phyloP scores from a whole-genome alignment of 2,113 vertebrate species.

The Antechinus flavipes region DNA sequence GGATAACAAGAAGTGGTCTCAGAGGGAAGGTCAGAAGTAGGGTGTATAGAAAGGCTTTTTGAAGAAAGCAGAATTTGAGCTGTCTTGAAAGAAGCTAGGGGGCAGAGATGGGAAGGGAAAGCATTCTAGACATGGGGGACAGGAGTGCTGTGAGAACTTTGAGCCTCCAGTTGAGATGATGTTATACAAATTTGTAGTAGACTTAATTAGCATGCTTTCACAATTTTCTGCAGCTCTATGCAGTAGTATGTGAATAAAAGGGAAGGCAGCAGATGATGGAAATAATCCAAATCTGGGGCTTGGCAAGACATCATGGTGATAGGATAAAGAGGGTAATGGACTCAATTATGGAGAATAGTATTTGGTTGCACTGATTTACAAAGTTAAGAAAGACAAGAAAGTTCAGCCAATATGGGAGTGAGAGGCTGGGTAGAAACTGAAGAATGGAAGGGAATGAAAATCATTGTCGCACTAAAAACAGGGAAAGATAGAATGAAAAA shows the following conservation, averaged over 20 bases:
- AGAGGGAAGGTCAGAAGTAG: not conserved
- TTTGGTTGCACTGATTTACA: not conserved
- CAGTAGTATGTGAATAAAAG: not conserved
- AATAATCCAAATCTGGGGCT: not conserved
- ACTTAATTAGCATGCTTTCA: not conserved
- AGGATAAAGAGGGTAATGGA: not conserved
- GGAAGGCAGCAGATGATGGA: not conserved
- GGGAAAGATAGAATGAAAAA: not conserved
- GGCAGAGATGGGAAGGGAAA: not conserved
- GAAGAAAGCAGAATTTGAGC: not conserved
- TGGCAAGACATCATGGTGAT: not conserved
- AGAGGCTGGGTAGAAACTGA: not conserved
- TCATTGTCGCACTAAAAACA: not conserved
- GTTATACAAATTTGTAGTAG: not conserved
- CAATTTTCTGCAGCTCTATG: not conserved
- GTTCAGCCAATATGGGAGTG: not conserved
- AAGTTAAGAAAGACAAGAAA: not conserved
- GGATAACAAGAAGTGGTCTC: not conserved
- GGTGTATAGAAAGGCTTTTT: not conserved
- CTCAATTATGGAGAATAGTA: not conserved
- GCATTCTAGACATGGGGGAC: not conserved
- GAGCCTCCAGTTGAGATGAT: not conserved
- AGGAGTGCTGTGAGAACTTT: not conserved
- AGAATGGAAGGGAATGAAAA: not conserved
- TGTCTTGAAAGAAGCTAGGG: not conserved